These are phyloP conservation scores for Plodia interpunctella DNA, from an alignment of 1,140 invertebrate genomes.

Conservation along the genomic window DNA sequence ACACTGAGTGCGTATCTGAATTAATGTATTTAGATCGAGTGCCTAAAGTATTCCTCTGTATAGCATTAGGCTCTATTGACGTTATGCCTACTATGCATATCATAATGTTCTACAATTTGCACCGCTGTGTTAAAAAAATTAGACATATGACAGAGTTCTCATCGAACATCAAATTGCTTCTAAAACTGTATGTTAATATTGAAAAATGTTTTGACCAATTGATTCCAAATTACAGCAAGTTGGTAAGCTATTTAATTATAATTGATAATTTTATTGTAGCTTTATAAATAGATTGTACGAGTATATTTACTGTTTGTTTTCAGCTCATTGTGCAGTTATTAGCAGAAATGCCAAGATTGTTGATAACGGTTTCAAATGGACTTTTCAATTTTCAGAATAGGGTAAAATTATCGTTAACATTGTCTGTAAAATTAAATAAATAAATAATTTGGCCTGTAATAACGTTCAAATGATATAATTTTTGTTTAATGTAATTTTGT, in stretches of 20 bases:
- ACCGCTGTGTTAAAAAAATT: background rate
- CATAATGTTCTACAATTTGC: background rate
- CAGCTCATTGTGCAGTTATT: background rate
- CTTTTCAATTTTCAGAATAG: background rate
- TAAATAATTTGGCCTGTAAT: no score
- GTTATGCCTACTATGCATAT: background rate
- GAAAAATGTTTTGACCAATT: background rate
- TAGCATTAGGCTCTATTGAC: background rate
- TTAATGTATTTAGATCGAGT: background rate
- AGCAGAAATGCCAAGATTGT: background rate
- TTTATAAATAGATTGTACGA: no score
- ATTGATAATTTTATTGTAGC: no score
- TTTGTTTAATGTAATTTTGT: no score
- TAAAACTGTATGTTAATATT: background rate
- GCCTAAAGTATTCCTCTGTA: background rate
- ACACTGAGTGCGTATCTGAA: background rate
- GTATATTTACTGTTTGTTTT: background rate
- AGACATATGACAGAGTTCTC: background rate
- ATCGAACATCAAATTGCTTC: background rate
- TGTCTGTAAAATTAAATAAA: no score
- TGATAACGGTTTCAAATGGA: background rate
- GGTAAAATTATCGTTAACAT: background rate
- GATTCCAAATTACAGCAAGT: background rate
- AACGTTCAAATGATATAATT: no score
- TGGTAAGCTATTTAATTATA: background rate